Evolutionary conservation across 2,113 vertebrate species (phyloP), one percentile per base, ranked within the genome.

Genomic region (Lichenostomus cassidix): DNA sequence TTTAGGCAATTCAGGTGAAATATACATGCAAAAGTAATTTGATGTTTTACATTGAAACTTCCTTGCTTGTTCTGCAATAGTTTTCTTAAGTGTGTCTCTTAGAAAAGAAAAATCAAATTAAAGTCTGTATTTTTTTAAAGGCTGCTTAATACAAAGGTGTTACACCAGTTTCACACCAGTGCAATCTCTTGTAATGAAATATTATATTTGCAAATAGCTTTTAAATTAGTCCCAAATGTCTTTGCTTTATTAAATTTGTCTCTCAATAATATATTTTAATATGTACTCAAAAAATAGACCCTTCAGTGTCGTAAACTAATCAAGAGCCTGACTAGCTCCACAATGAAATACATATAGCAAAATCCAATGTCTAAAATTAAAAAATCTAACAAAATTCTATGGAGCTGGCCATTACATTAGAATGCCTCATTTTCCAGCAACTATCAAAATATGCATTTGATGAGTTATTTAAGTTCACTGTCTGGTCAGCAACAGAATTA

Each of bases 381-480:
- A 76, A 87, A 35, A 25, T 27, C 10, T 62, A 58, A 23, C 31
- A 60, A 60, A 91, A 75, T 87, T 3, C 56, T 24, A 8, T 69
- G 58, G 63, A 73, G 49, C 27, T 55, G 41, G 21, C 35, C 25
- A 64, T 75, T 84, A 71, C 20, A 15, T 63, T 58, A 71, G 37
- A 84, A 89, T 46, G 44, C 46, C 53, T 82, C 29, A 41, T 71
- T 92, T 92, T 53, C 44, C 74, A 79, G 20, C 58, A 96, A 85
- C 78, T 79, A 91, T 86, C 73, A 90, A 95, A 94, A 88, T 83
- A 88, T 19, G 46, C 41, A 60, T 74, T 70, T 2, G 2, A 37
- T 94, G 82, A 89, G 70, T 88, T 95, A 96, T 71, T 95, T 77
- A 97, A 91, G 82, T 76, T 91, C 96, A 95, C 84, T 64, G 79